Evolutionary conservation across 2,888 invertebrate genomes (phyloP), one percentile per base, ranked within the genome.

Genomic region (Aphidius colemani): DNA sequence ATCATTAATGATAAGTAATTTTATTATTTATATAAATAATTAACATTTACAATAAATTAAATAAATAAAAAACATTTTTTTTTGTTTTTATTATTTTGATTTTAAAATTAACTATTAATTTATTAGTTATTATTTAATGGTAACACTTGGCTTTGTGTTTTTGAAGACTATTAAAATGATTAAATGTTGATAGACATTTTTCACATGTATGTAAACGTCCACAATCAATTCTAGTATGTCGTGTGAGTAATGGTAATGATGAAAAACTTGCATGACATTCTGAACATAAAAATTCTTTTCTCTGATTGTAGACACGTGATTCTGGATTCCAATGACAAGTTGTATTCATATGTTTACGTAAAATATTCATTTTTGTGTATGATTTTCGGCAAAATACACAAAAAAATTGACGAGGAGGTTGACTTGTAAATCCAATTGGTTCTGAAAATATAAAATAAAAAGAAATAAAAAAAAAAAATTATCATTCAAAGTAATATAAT

Each of bases 261-360:
- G 40, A 41, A 10, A 53, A 53, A 41, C 53, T 53, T 10, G 53
- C 41, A 6, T 40, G 41, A 8, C 53, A 53, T 9, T 41, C n/a
- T 8, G 40, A 11, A 11, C 53, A 53, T 40, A 43, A 13, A 39
- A 41, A 53, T 7, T 40, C 30, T 43, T 59, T 50, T 11, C 18
- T 13, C 9, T 43, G 18, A 3, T 50, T 49, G 50, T 43, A 50
- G 10, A 50, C 44, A 41, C 43, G 50, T 9, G 59, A 59, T 13
- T 8, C 1, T 7, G 59, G 51, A 43, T 59, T 59, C 59, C 59
- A 59, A 30, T 59, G 44, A 44, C 59, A 59, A 5, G 43, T 59
- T 11, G 43, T 51, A 30, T 18, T 59, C 51, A 49, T 59, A 30
- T 59, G 59, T n/a, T 49, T 59, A 30, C 10, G 41, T 1, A 59